Percentiles rank a stretch among this genome's conserved stretches.
phyloP scores from a whole-genome alignment of 2,113 vertebrate species.

The Mirza zaza region DNA sequence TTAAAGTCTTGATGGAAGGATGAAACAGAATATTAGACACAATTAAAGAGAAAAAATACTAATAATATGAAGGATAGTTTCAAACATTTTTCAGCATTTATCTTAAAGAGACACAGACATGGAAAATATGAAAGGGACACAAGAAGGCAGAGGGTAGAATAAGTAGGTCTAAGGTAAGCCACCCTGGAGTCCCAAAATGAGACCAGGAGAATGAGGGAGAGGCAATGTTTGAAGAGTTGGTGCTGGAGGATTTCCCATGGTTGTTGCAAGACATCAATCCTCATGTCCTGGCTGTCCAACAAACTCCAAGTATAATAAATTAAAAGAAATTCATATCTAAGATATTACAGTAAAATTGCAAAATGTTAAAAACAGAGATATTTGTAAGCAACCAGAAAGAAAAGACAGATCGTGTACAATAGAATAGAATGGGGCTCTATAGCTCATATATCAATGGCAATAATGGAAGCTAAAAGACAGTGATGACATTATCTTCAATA shows the following conservation, averaged over 20 bases:
- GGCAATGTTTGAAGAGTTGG: not conserved
- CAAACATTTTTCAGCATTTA: slow-evolving; percentile 17
- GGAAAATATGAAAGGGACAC: not conserved
- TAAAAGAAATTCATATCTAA: not conserved
- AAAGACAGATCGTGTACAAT: not conserved
- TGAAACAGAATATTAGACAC: slow-evolving; percentile 9
- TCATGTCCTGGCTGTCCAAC: not conserved
- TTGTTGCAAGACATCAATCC: not conserved
- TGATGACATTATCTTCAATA: not conserved
- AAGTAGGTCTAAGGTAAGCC: not conserved
- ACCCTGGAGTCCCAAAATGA: not conserved
- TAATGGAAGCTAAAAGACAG: not conserved
- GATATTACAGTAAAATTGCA: not conserved
- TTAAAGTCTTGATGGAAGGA: not conserved
- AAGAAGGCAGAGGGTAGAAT: not conserved
- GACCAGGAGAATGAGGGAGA: not conserved
- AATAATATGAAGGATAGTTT: not conserved
- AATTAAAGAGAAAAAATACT: not conserved
- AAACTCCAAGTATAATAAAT: not conserved
- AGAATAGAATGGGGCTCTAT: not conserved
- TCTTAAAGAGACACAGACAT: not conserved
- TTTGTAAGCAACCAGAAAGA: not conserved
- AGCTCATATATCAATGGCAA: not conserved
- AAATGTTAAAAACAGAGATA: not conserved
- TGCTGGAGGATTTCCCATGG: not conserved